phyloP scores from a whole-genome alignment of 2,113 vertebrate genomes.

The Oophaga pumilio region DNA sequence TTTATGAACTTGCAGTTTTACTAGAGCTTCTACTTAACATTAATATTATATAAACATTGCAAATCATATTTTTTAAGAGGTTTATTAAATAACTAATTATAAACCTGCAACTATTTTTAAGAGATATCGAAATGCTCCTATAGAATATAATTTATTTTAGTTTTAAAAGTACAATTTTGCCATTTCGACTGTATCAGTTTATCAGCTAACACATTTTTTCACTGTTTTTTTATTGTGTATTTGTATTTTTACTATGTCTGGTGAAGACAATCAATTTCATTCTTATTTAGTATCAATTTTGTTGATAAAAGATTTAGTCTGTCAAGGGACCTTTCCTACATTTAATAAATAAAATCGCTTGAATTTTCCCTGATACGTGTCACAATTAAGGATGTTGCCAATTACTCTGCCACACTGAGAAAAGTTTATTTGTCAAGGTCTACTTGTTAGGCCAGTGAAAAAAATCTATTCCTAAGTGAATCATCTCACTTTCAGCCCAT shows the following conservation, averaged over 20 bases:
- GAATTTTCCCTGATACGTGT: constrained; percentile 63
- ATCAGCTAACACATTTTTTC: constrained; percentile 18
- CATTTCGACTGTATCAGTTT: not conserved
- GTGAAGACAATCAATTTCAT: constrained; percentile 52
- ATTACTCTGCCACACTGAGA: constrained; percentile 69
- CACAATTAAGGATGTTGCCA: constrained; percentile 66
- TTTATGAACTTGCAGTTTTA: too few species aligned
- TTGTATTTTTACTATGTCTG: constrained; percentile 4
- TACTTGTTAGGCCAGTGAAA: constrained; percentile 66
- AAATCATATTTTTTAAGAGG: too few species aligned
- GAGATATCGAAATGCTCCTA: not conserved
- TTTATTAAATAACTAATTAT: too few species aligned
- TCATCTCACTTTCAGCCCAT: constrained; percentile 65
- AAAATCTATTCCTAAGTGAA: constrained; percentile 73
- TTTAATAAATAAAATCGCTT: constrained; percentile 72
- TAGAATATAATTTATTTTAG: not conserved
- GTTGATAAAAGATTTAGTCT: constrained; percentile 59
- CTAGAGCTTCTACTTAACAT: too few species aligned
- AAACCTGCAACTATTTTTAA: not conserved
- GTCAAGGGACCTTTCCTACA: constrained; percentile 64
- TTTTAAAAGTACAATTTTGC: not conserved
- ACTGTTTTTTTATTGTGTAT: not conserved
- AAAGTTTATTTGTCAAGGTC: constrained; percentile 73
- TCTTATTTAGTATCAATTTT: constrained; percentile 44
- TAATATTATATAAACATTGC: too few species aligned